Conservation (phyloP, 2,113 vertebrate genomes). For the Ochotona curzoniae region DNA sequence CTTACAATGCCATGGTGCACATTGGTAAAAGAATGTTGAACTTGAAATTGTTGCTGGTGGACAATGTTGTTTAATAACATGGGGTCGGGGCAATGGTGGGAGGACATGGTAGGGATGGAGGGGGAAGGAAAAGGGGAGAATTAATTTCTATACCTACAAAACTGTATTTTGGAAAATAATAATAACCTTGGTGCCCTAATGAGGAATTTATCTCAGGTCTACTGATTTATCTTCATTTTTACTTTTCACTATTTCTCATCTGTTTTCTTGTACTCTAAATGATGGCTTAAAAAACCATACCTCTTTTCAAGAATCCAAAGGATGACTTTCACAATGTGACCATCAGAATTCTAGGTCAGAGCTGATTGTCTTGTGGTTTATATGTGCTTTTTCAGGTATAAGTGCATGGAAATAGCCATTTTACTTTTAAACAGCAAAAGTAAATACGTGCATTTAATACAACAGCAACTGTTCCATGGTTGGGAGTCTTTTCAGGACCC, state of each 20-base stretch:
- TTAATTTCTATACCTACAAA: too few relatives aligned
- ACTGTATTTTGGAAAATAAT: too few relatives aligned
- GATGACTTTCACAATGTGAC: neutral
- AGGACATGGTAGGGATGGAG: too few relatives aligned
- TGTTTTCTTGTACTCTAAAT: conserved; percentile 20
- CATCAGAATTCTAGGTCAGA: neutral
- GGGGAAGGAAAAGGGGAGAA: too few relatives aligned
- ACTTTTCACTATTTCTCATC: neutral
- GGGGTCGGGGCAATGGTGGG: too few relatives aligned
- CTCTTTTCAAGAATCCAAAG: conserved; percentile 22
- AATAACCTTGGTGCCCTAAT: neutral
- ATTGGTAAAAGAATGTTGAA: too few relatives aligned
- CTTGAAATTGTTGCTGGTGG: too few relatives aligned
- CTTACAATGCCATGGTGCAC: too few relatives aligned
- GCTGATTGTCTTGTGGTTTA: neutral
- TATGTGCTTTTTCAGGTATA: conserved; percentile 7
- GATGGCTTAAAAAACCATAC: neutral
- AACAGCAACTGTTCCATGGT: neutral
- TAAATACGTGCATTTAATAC: neutral
- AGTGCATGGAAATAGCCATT: conserved; percentile 4
- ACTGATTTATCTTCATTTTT: neutral
- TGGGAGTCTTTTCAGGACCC: neutral
- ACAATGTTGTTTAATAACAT: too few relatives aligned
- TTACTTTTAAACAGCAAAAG: neutral
- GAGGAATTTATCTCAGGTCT: neutral